A percentile compares a stretch with the other conserved stretches of the same genome.
These are phyloP conservation scores for Menura novaehollandiae DNA, from an alignment of 2,113 vertebrate genomes.

Conservation along the genomic window DNA sequence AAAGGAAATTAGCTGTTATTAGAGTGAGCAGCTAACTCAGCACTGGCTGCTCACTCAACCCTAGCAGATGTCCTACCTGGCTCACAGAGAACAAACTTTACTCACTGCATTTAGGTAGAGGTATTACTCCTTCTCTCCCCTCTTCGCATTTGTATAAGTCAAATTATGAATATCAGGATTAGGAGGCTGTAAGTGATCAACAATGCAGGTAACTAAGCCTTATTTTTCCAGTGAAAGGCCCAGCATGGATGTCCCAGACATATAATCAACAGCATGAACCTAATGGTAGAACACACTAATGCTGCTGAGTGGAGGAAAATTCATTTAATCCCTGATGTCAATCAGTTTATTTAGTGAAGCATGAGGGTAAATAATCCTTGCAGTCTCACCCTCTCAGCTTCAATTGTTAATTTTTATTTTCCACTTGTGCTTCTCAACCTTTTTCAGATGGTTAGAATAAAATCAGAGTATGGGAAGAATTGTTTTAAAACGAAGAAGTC, in stretches of 20 bases:
- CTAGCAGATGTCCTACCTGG: not conserved
- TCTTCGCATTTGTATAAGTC: not conserved
- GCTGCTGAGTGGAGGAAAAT: not conserved
- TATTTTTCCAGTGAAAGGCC: not conserved
- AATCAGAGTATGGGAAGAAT: not conserved
- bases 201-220: not conserved
- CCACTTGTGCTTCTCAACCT: not conserved
- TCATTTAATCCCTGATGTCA: not conserved
- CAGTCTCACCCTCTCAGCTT: not conserved
- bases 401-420: not conserved
- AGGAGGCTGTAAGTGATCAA: not conserved
- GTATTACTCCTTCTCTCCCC: not conserved
- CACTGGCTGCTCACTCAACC: not conserved
- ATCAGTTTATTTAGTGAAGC: not conserved
- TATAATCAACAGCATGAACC: not conserved
- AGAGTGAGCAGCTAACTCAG: not conserved
- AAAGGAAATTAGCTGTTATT: not conserved
- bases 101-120: not conserved
- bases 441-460: not conserved
- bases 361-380: constrained; percentile 2
- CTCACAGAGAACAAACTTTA: not conserved
- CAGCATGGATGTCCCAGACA: not conserved
- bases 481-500: not conserved
- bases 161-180: not conserved
- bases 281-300: not conserved